These are phyloP conservation scores for Oreamnos americanus DNA, from an alignment of 2,113 vertebrate species.

Conservation along the genomic window DNA sequence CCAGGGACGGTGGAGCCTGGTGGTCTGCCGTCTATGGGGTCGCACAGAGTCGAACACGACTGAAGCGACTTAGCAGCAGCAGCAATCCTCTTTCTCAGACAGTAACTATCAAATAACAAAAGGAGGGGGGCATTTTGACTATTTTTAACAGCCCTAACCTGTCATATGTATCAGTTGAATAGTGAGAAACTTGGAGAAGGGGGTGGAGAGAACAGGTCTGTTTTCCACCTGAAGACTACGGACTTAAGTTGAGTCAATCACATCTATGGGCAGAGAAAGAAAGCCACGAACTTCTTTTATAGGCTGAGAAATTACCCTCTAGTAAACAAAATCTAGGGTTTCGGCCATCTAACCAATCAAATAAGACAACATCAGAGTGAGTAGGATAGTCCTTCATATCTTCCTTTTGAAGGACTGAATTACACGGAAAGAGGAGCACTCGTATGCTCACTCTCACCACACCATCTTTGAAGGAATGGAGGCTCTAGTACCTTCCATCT, in stretches of 20 bases:
- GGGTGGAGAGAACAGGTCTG: neutral
- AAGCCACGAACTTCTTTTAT: neutral
- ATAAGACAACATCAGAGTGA: neutral
- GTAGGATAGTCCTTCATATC: neutral
- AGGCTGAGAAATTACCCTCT: neutral
- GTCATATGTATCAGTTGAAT: neutral
- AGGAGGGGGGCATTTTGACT: rapidly evolving
- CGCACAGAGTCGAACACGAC: too few relatives aligned
- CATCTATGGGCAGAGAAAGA: neutral
- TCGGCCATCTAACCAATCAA: neutral
- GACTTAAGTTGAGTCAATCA: neutral
- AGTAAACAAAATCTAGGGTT: neutral
- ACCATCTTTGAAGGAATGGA: neutral
- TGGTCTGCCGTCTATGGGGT: too few relatives aligned
- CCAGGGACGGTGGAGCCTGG: too few relatives aligned
- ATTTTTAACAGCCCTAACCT: neutral
- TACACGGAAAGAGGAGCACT: neutral
- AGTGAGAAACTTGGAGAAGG: neutral
- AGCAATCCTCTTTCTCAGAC: neutral
- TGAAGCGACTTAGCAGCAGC: too few relatives aligned
- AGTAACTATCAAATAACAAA: neutral
- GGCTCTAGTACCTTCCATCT: neutral
- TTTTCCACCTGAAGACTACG: neutral
- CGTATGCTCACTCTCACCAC: neutral
- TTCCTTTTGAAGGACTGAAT: neutral